These are phyloP conservation scores for Salticus scenicus DNA, from an alignment of 2,888 invertebrate genomes.

Conservation along the genomic window DNA sequence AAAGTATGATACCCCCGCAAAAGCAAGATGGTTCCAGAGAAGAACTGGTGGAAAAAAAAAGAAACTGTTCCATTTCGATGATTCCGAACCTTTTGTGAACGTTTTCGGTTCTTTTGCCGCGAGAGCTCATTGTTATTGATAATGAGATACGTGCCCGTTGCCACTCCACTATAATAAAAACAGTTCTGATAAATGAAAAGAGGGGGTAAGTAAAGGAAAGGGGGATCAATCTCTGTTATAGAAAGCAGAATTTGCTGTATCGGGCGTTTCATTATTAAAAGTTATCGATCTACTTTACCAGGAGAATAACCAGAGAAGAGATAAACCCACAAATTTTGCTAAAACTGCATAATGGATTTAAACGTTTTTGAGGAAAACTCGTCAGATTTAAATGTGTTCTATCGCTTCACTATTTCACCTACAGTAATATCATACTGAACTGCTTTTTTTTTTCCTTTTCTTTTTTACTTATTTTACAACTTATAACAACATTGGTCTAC, in stretches of 20 bases:
- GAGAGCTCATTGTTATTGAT: conserved; percentile 46
- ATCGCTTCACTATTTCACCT: too few species aligned
- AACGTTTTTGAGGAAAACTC: too few species aligned
- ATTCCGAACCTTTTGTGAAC: conserved; percentile 44
- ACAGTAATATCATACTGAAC: too few species aligned
- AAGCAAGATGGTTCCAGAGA: not conserved
- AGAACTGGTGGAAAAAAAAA: not conserved
- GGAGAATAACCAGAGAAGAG: not conserved
- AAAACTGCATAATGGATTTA: too few species aligned
- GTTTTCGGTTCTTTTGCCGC: conserved; percentile 6
- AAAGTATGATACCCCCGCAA: not conserved
- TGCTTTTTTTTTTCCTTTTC: too few species aligned
- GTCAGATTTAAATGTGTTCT: too few species aligned
- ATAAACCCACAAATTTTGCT: too few species aligned
- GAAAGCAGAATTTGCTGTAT: not conserved
- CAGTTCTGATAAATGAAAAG: not conserved
- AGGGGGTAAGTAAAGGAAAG: not conserved
- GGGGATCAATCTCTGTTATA: not conserved
- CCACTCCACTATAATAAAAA: not conserved
- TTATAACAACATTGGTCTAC: too few species aligned
- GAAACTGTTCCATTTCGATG: conserved; percentile 49
- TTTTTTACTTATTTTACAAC: too few species aligned
- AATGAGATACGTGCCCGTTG: conserved; percentile 32
- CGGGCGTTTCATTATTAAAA: not conserved
- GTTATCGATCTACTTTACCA: not conserved